Conservation (phyloP, 2,888 invertebrate species). For the Epiblema foenella region DNA sequence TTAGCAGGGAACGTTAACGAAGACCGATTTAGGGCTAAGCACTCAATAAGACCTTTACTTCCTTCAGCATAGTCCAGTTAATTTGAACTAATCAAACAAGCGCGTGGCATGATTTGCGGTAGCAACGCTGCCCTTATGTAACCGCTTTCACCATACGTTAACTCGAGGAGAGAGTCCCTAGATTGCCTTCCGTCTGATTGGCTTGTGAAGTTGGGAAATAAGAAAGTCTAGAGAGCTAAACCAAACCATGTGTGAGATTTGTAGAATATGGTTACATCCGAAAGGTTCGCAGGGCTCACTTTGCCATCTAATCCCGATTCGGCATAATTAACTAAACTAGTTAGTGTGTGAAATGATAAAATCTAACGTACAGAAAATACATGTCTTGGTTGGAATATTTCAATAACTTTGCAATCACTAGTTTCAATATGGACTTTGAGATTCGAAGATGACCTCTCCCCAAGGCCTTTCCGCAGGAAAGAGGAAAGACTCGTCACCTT, state of each 20-base stretch:
- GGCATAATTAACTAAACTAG: too few species aligned
- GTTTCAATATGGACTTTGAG: constrained; percentile 62
- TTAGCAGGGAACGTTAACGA: not conserved
- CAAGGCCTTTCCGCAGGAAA: constrained; percentile 82
- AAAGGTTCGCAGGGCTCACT: too few species aligned
- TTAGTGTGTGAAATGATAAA: too few species aligned
- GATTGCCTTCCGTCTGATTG: constrained; percentile 80
- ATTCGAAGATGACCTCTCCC: constrained; percentile 53
- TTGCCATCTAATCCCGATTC: too few species aligned
- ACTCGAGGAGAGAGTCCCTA: constrained; percentile 77
- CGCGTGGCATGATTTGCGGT: constrained; percentile 73
- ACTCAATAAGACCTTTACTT: constrained; percentile 10
- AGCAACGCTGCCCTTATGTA: constrained; percentile 73
- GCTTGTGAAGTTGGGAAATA: constrained; percentile 75
- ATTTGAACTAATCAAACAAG: constrained; percentile 39
- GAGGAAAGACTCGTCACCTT: constrained; percentile 73
- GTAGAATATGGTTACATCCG: too few species aligned
- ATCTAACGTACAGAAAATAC: too few species aligned
- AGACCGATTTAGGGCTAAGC: not conserved
- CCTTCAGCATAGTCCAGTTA: constrained; percentile 26
- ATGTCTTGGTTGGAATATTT: not conserved
- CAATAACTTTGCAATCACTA: not conserved
- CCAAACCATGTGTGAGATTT: constrained; percentile 4
- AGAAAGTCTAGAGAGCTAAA: constrained; percentile 59
- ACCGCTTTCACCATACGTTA: constrained; percentile 78